phyloP scores from a whole-genome alignment of 1,140 invertebrate species.

The Drosophila tsacasi region DNA sequence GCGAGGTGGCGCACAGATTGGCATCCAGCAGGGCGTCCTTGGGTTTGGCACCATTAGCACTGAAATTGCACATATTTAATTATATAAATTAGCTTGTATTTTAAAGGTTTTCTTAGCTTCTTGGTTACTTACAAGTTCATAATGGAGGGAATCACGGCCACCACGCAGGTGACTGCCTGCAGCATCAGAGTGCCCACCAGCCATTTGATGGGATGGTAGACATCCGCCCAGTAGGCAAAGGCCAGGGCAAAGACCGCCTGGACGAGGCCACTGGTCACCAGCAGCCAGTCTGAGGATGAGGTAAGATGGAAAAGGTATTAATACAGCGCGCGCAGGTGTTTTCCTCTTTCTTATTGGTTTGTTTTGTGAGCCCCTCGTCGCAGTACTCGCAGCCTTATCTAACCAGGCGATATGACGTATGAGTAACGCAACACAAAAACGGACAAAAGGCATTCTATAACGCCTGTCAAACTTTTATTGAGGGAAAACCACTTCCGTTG shows the following conservation, averaged over 20 bases:
- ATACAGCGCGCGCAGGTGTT: not conserved
- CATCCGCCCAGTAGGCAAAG: constrained; percentile 87
- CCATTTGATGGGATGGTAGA: constrained; percentile 87
- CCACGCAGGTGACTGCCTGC: constrained; percentile 86
- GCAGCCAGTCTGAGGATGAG: constrained; percentile 86
- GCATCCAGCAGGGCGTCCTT: constrained; percentile 55
- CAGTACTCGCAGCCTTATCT: constrained; percentile 23
- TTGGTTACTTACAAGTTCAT: constrained; percentile 78
- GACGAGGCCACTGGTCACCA: constrained; percentile 86
- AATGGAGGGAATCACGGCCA: constrained; percentile 87
- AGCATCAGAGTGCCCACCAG: constrained; percentile 87
- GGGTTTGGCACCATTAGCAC: constrained; percentile 53
- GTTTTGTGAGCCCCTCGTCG: constrained; percentile 2
- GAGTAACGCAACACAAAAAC: constrained; percentile 30
- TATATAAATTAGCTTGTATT: not conserved
- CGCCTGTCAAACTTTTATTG: constrained; percentile 1
- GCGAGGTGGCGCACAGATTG: constrained; percentile 71
- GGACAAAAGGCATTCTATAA: constrained; percentile 1
- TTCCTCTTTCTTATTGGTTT: not conserved
- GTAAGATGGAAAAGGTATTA: constrained; percentile 4
- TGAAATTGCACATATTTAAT: constrained; percentile 1
- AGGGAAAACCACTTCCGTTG: constrained; percentile 24
- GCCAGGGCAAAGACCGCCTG: constrained; percentile 86
- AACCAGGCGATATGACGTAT: constrained; percentile 41
- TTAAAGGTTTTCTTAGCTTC: no score